Evolutionary conservation across 2,888 invertebrate genomes (phyloP).

Genomic region (Dugesia japonica): DNA sequence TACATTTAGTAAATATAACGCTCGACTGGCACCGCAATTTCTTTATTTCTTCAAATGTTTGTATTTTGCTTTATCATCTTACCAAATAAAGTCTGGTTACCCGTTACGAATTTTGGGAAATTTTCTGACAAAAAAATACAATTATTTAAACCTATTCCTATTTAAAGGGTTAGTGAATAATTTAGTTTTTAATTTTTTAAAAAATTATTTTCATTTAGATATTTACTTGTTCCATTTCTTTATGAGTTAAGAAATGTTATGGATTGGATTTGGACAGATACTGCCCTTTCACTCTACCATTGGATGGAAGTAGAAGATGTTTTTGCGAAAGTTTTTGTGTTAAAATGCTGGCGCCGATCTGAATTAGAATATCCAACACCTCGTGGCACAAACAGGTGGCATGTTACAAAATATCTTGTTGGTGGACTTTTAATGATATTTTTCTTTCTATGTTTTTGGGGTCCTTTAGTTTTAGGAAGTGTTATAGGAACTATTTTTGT

Average conservation of each 20-base stretch:
- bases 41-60: conserved; percentile 95
- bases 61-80: conserved; percentile 81
- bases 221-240: conserved; percentile 84
- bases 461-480: conserved; percentile 84
- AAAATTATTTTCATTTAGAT: conserved; percentile 51
- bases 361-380: conserved; percentile 70
- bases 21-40: conserved; percentile 53
- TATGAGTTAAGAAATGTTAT: conserved; percentile 87
- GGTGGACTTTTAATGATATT: conserved; percentile 68
- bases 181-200: background rate
- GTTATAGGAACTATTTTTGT: conserved; percentile 37
- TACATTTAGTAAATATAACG: conserved; percentile 20
- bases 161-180: conserved; percentile 69
- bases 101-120: conserved; percentile 91
- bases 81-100: conserved; percentile 92
- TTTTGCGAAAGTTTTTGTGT: conserved; percentile 76
- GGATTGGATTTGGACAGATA: conserved; percentile 99
- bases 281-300: conserved; percentile 88
- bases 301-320: conserved; percentile 99
- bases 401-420: conserved; percentile 67
- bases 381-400: conserved; percentile 67
- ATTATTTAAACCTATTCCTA: conserved; percentile 71
- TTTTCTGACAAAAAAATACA: conserved; percentile 87
- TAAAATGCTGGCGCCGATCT: conserved; percentile 55
- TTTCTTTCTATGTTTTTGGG: conserved; percentile 79